Evolutionary conservation across 2,113 vertebrate species (phyloP).

Genomic region (Poecilia latipinna): DNA sequence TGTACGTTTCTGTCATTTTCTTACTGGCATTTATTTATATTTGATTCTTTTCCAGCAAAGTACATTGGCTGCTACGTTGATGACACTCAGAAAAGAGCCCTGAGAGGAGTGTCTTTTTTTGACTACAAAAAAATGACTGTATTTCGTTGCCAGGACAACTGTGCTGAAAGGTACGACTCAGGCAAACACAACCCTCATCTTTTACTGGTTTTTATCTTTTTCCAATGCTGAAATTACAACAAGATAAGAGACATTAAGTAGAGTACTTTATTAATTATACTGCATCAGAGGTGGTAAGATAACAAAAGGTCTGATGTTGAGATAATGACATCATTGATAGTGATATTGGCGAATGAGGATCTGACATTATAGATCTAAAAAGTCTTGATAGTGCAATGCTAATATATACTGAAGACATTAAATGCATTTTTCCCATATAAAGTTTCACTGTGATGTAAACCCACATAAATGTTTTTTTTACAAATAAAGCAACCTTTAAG

Average conservation of each 20-base stretch:
- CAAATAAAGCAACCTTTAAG: no score
- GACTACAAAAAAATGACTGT: conserved; percentile 99
- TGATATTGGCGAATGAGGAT: no score
- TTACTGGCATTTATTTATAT: neutral
- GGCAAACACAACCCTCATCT: conserved; percentile 20
- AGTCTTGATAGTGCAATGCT: no score
- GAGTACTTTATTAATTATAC: neutral
- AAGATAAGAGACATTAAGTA: neutral
- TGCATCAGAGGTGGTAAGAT: no score
- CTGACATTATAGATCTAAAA: no score
- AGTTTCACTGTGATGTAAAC: no score
- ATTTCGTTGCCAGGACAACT: conserved; percentile 99
- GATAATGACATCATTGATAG: no score
- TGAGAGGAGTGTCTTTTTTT: conserved; percentile 94
- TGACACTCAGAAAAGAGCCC: conserved; percentile 86
- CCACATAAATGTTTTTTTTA: no score
- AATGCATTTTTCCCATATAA: no score
- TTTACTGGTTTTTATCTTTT: conserved; percentile 3
- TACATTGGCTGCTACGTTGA: conserved; percentile 95
- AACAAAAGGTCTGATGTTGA: no score
- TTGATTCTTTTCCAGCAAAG: conserved; percentile 82
- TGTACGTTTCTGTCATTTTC: neutral
- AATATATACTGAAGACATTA: no score
- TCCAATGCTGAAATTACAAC: neutral
- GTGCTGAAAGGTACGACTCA: conserved; percentile 89